These are phyloP conservation scores for Anguilla obscura DNA, from an alignment of 2,797 vertebrate genomes.

Conservation along the genomic window DNA sequence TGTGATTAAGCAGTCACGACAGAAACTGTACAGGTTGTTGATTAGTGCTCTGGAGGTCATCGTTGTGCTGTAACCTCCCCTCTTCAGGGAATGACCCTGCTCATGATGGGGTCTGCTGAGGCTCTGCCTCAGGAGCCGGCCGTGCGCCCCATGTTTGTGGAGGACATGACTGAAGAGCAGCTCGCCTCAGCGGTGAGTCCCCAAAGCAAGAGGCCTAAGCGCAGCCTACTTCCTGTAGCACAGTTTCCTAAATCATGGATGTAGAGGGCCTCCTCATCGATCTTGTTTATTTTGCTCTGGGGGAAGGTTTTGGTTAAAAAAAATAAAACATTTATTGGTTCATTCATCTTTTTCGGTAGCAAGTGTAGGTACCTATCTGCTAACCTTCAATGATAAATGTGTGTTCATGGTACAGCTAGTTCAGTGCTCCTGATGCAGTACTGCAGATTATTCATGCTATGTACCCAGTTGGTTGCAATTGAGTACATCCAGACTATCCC, in stretches of 20 bases:
- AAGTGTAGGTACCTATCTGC: background rate
- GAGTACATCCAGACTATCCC: background rate
- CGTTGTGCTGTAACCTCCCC: background rate
- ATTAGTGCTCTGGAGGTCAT: no score
- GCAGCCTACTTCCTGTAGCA: background rate
- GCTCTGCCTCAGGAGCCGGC: constrained; percentile 92
- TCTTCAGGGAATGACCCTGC: constrained; percentile 90
- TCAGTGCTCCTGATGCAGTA: no score
- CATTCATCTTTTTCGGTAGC: background rate
- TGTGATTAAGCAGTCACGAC: background rate
- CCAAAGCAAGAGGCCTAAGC: background rate
- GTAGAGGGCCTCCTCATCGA: background rate
- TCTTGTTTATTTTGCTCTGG: background rate
- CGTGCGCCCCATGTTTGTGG: constrained; percentile 91
- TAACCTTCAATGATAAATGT: background rate
- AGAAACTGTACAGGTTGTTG: background rate
- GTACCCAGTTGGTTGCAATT: background rate
- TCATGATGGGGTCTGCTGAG: constrained; percentile 98
- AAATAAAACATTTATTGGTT: no score
- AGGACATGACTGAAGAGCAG: constrained; percentile 99
- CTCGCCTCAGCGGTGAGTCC: constrained; percentile 92
- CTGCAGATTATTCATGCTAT: background rate
- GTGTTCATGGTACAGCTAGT: background rate
- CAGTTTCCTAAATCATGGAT: background rate
- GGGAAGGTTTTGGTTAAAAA: no score